Base-by-base conservation (phyloP, 1,140 invertebrate species). In the Triops cancriformis region DNA sequence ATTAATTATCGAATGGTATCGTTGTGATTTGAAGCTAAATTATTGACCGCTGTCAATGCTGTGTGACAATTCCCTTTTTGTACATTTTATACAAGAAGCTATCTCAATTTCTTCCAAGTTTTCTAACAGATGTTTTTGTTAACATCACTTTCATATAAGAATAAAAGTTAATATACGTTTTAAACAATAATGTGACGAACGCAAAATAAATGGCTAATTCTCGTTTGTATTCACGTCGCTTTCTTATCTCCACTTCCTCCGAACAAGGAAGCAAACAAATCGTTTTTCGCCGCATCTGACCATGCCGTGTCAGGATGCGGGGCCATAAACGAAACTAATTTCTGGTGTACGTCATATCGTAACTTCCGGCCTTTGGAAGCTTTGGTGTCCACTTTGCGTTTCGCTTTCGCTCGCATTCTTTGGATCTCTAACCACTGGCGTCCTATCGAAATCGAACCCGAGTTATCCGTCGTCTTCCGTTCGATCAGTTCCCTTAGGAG, bases 261-360 rank as follows among this genome's bases (percentile, higher is more conserved):
- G 86, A 96, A 97, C 72, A 96, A 84, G 0, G 94, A 96, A 83
- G 86, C 90, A 81, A 90, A 94, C 26, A 97, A 84, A 84, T 96
- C 93, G 83, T 89, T 89, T 82, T 91, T 92, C 4, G 92, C 91
- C 77, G 90, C 89, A 78, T 95, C 91, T 11, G 89, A 90, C 91
- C 92, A 93, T n/a, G 87, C 86, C 76, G 85, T 84, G 4, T 86
- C 85, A 75, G 90, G 89, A 76, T 91, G 86, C 0, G 94, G 93
- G 3, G 95, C 94, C 94, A 97, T 97, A 82, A 94, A 98, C 85
- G 96, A 98, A 0, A 97, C 90, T 26, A 98, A 85, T 84, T 97
- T 95, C 64, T 91, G 90, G 84, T 97, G 94, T 14, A 97, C 91
- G 80, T 92, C 91, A 85, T 96, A 98, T 76, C 95, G 90, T 41